These are phyloP conservation scores for Girardinus metallicus DNA, from an alignment of 2,797 vertebrate species.

Conservation along the genomic window DNA sequence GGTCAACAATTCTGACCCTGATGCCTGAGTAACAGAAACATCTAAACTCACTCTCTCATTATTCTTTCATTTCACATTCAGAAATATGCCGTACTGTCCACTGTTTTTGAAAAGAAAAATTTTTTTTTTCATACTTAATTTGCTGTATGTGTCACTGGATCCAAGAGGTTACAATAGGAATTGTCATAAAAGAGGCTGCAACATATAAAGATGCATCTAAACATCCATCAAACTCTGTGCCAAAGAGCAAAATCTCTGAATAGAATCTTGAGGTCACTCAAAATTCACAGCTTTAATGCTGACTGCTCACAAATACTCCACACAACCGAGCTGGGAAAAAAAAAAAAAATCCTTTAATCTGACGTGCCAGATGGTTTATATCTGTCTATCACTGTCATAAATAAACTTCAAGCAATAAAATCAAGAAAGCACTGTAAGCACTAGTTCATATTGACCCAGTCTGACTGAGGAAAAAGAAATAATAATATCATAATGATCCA, in stretches of 20 bases:
- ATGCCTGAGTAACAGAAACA: background rate
- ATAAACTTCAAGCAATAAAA: background rate
- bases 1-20: background rate
- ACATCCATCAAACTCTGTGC: background rate
- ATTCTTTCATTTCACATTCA: background rate
- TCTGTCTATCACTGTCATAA: constrained; percentile 7
- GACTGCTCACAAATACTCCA: constrained; percentile 1
- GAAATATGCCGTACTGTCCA: background rate
- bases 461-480: constrained; percentile 51
- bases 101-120: background rate
- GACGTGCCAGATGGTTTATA: background rate
- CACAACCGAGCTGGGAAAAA: background rate
- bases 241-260: background rate
- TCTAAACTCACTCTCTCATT: background rate
- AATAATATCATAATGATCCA: constrained; percentile 43
- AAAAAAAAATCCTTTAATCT: background rate
- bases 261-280: background rate
- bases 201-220: background rate
- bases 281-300: background rate
- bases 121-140: background rate
- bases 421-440: background rate
- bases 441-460: constrained; percentile 34
- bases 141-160: background rate
- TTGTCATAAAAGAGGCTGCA: background rate
- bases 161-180: background rate